These are phyloP conservation scores for Poeciliopsis gracilis DNA, from an alignment of 2,797 vertebrate genomes.

Conservation along the genomic window DNA sequence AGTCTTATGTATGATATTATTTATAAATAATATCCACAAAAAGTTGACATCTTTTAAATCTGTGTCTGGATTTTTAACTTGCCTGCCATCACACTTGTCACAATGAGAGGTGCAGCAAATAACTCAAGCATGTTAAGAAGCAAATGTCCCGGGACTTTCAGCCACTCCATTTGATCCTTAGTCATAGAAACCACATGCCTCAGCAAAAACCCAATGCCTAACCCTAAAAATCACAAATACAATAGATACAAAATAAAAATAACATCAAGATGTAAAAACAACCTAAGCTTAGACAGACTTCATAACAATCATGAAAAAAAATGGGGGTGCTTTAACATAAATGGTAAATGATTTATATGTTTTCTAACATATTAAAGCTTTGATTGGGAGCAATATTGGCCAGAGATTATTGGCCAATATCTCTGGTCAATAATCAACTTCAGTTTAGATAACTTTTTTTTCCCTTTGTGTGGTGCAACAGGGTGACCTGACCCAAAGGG, in stretches of 20 bases:
- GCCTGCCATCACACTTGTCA: constrained; percentile 17
- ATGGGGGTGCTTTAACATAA: no score
- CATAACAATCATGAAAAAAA: no score
- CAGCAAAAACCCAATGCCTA: background rate
- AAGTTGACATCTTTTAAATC: background rate
- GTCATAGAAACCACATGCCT: fast-evolving
- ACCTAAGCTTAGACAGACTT: no score
- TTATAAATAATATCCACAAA: background rate
- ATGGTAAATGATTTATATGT: no score
- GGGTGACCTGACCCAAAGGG: no score
- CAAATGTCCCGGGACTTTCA: constrained; percentile 1
- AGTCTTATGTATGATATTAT: background rate
- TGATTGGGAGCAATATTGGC: no score
- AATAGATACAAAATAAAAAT: background rate
- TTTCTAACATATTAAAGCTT: no score
- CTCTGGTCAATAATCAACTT: no score
- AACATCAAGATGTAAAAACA: no score
- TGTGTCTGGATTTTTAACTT: background rate
- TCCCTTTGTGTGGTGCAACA: no score
- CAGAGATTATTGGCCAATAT: no score
- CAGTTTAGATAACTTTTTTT: no score
- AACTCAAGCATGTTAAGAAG: constrained; percentile 14
- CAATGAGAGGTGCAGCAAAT: constrained; percentile 11
- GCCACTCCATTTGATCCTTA: fast-evolving
- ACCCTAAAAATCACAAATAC: constrained; percentile 1